Conservation (phyloP, 2,797 vertebrate genomes). For the Erithacus rubecula region DNA sequence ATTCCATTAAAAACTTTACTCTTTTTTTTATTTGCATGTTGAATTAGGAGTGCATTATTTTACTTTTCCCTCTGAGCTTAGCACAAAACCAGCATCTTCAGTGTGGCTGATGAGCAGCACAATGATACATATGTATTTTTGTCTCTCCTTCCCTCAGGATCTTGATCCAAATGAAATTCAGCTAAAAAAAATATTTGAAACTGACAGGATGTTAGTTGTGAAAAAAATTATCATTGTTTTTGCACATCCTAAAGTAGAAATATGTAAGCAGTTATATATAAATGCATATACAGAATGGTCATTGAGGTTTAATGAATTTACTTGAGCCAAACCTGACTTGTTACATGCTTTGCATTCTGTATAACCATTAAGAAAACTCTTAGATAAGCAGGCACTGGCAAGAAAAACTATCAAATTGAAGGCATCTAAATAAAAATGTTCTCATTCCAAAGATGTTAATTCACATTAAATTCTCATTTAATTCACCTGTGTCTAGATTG, state of each 20-base stretch:
- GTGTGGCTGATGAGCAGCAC: neutral
- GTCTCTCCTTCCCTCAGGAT: neutral
- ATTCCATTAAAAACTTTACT: neutral
- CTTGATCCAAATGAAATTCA: neutral
- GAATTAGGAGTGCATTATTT: slow-evolving; percentile 1
- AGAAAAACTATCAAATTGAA: neutral
- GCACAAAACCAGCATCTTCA: slow-evolving; percentile 1
- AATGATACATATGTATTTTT: accelerated
- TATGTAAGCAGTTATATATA: neutral
- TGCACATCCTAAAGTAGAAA: neutral
- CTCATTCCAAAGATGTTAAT: neutral
- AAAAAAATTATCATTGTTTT: neutral
- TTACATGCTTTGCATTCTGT: neutral
- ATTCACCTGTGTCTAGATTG: neutral
- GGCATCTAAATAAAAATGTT: neutral
- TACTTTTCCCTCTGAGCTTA: neutral
- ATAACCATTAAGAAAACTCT: neutral
- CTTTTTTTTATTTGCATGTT: neutral
- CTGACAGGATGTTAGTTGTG: neutral
- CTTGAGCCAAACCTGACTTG: neutral
- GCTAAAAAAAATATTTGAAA: neutral
- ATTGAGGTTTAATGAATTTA: neutral
- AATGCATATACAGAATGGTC: neutral
- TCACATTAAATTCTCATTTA: neutral
- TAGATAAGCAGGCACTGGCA: neutral